Base-by-base conservation (phyloP, 2,113 vertebrate genomes). In the Zosterops lateralis region DNA sequence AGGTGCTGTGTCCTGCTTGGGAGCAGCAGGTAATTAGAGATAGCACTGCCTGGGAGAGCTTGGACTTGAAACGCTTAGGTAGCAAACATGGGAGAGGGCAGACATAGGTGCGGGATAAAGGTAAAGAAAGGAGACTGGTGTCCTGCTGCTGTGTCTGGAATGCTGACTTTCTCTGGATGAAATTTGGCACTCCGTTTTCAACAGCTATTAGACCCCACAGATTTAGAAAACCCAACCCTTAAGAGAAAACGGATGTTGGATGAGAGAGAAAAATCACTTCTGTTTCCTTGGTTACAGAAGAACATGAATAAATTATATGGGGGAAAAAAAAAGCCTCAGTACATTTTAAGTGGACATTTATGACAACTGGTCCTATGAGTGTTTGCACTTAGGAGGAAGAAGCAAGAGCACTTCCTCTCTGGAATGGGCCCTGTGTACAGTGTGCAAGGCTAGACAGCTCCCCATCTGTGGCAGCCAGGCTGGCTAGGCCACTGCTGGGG, bases 241-340 rank as follows among this genome's bases (percentile, higher is more conserved):
- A 68, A 87, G 38, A 93, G 64, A 57, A 93, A 95, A 71, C 24
- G 47, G 47, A 48, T 5, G 60, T 36, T 79, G 38, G 34, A 86
- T 72, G 73, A 53, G 56, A 88, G 61, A 90, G 80, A 95, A 82
- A 93, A 85, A 72, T 82, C 40, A 38, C 58, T 56, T 89, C 75
- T 85, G 67, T 97, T 96, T 90, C 90, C 92, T 94, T 96, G 94
- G 92, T 94, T 95, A 95, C 90, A 84, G 91, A 95, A 89, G 60
- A 92, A 92, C 21, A 92, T 82, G 96, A 89, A 94, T 93, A 97
- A 94, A 95, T 96, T 97, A 95, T 3, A 71, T 21, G 38, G 53
- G 12, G 14, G 6, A 0, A 13, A 42, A 68, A 74, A 73, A 71
- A 64, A 4, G 2, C 3, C 40, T 84, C 40, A 7, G 34, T 84